Evolutionary conservation across 2,113 vertebrate species (phyloP), one percentile per base, ranked within the genome.

Genomic region (Boleophthalmus pectinirostris): DNA sequence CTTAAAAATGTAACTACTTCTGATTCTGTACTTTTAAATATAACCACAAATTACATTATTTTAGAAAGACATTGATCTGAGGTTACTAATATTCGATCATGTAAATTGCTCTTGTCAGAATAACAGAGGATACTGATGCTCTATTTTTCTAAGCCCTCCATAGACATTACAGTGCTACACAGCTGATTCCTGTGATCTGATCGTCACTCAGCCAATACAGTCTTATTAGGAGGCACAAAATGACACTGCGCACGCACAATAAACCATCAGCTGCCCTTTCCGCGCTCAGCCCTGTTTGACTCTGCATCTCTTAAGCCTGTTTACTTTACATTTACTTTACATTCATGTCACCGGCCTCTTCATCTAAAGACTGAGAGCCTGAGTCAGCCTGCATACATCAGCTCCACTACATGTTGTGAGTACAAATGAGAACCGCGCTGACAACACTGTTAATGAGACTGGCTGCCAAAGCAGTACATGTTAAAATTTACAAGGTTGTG

Each of bases 351-450:
- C 14, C 53, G 21, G 8, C 13, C 43, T 60, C 66, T 68, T 53
- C 70, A 66, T 21, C 49, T 43, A 43, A 53, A 25, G 13, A 33
- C 58, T 18, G 58, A 33, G 25, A 33, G 24, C 16, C 56, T 25
- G 25, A 61, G 25, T 61, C 24, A 20, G 70, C 20, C 24, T 43
- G 35, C 45, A 9, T n/a, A 35, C 35, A 65, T 29, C 66, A 38
- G 66, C 65, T 51, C 18, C 60, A 25, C 56, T 23, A 3, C 51
- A 70, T 53, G 57, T 74, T 33, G 54, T 61, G 84, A 69, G 65
- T 74, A 68, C 75, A 76, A 74, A 77, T 83, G n/a, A 74, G 80
- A 29, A 54, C 73, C 46, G 11, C 18, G 25, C 58, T 58, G 47
- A 75, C n/a, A 35, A 24, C 10, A 46, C 8, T 15, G 23, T 38